phyloP scores from a whole-genome alignment of 2,113 vertebrate species.

The Coptodon bakossiorum region DNA sequence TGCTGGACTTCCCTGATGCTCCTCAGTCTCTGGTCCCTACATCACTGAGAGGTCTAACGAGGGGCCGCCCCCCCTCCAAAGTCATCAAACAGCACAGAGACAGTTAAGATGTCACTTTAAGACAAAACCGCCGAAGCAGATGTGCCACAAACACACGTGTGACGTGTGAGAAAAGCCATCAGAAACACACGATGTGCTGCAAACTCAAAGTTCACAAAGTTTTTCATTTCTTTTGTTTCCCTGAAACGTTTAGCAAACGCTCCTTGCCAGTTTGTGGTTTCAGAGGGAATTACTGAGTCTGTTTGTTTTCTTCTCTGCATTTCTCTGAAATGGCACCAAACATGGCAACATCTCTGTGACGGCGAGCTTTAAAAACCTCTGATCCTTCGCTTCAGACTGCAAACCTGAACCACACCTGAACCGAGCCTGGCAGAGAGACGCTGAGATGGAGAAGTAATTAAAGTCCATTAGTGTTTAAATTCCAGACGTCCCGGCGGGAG shows the following conservation, averaged over 20 bases:
- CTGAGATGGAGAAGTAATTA: not conserved
- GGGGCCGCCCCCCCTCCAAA: not conserved
- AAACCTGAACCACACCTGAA: not conserved
- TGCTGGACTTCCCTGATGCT: not conserved
- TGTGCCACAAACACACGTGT: not conserved
- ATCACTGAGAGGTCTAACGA: not conserved
- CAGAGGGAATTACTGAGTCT: not conserved
- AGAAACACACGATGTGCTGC: not conserved
- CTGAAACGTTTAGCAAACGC: not conserved
- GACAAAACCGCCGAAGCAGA: accelerated
- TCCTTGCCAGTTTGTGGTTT: not conserved
- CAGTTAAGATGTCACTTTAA: not conserved
- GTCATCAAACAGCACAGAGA: not conserved
- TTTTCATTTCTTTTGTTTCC: not conserved
- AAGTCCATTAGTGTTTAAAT: not conserved
- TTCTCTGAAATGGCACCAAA: not conserved
- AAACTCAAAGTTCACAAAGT: not conserved
- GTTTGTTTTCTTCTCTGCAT: not conserved
- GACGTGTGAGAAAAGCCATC: not conserved
- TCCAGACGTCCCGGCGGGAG: slow-evolving; percentile 8
- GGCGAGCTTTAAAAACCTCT: not conserved
- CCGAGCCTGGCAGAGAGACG: not conserved
- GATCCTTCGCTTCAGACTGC: not conserved
- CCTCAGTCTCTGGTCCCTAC: not conserved
- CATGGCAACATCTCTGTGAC: not conserved